Conservation (phyloP, 2,888 invertebrate species). For the Leptinotarsa haldemani region DNA sequence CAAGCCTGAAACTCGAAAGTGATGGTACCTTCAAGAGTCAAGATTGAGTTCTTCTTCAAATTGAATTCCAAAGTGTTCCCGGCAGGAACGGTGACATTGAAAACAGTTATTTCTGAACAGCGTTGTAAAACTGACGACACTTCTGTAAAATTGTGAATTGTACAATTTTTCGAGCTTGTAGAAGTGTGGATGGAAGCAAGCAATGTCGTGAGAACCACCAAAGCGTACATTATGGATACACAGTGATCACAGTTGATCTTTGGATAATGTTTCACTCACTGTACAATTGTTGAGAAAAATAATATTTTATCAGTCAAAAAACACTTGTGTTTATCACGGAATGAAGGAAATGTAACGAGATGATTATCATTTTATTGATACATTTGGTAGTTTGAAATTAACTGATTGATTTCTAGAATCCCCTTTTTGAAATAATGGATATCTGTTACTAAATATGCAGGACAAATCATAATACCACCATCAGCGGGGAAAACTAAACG, state of each 20-base stretch:
- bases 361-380: too few relatives aligned
- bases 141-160: neutral
- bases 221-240: neutral
- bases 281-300: too few relatives aligned
- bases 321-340: too few relatives aligned
- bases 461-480: too few relatives aligned
- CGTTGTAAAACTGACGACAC: neutral
- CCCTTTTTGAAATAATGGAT: too few relatives aligned
- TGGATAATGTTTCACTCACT: too few relatives aligned
- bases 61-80: constrained; percentile 28
- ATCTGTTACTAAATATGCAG: too few relatives aligned
- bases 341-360: too few relatives aligned
- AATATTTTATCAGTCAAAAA: too few relatives aligned
- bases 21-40: constrained; percentile 27
- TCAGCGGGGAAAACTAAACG: too few relatives aligned
- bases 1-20: constrained; percentile 27
- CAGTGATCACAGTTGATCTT: neutral
- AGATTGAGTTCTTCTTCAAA: constrained; percentile 11
- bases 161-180: neutral
- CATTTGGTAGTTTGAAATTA: too few relatives aligned
- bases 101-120: neutral
- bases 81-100: constrained; percentile 21
- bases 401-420: too few relatives aligned
- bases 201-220: neutral
- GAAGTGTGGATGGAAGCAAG: neutral